Conservation (phyloP, 2,888 invertebrate genomes). For the Acanthoscelides obtectus region DNA sequence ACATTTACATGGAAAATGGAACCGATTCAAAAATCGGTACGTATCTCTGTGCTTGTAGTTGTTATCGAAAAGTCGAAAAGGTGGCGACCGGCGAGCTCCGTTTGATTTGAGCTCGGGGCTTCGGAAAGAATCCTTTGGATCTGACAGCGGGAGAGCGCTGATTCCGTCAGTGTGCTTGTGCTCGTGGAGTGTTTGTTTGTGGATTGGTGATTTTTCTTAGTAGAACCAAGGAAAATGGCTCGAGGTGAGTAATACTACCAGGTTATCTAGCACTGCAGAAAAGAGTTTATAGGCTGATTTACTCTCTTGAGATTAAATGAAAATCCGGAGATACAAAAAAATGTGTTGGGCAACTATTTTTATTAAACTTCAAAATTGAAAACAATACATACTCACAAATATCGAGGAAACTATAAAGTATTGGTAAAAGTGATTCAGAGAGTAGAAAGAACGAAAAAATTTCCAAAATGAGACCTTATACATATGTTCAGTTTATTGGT, state of each 20-base stretch:
- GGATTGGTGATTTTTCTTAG: neutral
- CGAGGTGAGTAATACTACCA: neutral
- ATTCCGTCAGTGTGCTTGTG: neutral
- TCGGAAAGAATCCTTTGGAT: neutral
- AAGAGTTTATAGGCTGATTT: no score
- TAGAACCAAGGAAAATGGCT: neutral
- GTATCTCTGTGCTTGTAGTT: neutral
- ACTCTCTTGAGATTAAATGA: no score
- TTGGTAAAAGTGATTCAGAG: no score
- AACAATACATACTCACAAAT: no score
- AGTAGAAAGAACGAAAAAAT: no score
- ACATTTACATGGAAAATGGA: neutral
- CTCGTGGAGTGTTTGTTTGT: neutral
- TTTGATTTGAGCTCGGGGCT: neutral
- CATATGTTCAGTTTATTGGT: no score
- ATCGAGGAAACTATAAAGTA: no score
- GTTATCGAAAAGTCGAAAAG: neutral
- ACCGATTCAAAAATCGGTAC: neutral
- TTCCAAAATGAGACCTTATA: no score
- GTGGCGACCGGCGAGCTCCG: neutral
- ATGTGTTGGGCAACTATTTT: no score
- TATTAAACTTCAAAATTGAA: no score
- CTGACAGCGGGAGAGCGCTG: neutral
- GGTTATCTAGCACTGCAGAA: no score
- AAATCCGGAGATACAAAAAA: no score